phyloP scores from a whole-genome alignment of 1,140 invertebrate genomes.

The fruit fly (Drosophila melanogaster) region DNA sequence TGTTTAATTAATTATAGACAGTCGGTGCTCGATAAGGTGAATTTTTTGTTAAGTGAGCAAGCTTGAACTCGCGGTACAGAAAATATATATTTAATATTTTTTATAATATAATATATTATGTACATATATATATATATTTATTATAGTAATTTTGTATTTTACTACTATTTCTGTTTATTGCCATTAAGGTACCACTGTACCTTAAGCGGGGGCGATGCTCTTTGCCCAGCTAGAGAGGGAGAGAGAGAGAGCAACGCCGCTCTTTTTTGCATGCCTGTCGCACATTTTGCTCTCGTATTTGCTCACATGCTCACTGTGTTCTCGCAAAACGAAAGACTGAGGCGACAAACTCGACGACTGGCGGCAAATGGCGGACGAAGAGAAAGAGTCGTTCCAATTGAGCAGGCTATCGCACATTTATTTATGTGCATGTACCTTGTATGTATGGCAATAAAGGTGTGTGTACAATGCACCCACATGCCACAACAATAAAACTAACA shows the following conservation, averaged over 20 bases:
- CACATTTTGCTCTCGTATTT: slow-evolving; percentile 14
- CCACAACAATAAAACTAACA: slow-evolving; percentile 17
- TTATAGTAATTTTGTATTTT: no score
- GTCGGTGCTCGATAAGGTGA: background rate
- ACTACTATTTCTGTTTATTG: background rate
- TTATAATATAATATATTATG: no score
- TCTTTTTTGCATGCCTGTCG: slow-evolving; percentile 16
- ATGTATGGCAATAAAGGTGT: background rate
- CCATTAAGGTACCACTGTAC: slow-evolving; percentile 1
- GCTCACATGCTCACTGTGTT: slow-evolving; percentile 3
- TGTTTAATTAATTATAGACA: slow-evolving; percentile 59
- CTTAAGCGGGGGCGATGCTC: slow-evolving; percentile 42
- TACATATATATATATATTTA: no score
- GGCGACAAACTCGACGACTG: slow-evolving; percentile 67
- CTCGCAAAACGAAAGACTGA: slow-evolving; percentile 63
- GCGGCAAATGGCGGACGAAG: slow-evolving; percentile 38
- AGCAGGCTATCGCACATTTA: slow-evolving; percentile 15
- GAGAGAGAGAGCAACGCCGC: background rate
- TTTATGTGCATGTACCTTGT: background rate
- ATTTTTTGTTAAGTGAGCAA: no score
- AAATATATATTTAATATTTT: no score
- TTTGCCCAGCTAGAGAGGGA: slow-evolving; percentile 3
- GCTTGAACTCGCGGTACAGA: no score
- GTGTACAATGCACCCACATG: slow-evolving; percentile 49
- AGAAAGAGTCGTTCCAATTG: slow-evolving; percentile 48